A percentile compares a stretch with the other conserved stretches of the same genome.
phyloP scores from a whole-genome alignment of 2,797 vertebrate genomes.

The Danio jaintianensis region DNA sequence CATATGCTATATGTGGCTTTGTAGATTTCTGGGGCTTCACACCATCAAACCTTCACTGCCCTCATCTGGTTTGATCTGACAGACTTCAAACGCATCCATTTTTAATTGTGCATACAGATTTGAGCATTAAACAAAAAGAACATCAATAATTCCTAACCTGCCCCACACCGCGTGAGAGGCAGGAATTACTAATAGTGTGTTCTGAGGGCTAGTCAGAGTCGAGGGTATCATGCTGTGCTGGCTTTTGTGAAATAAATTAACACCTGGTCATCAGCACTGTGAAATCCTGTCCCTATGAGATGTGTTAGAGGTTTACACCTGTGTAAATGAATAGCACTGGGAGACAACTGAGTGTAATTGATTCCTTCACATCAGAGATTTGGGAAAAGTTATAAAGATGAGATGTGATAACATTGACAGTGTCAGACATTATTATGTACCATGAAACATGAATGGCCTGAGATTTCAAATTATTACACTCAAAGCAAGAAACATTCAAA shows the following conservation, averaged over 20 bases:
- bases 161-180: not conserved
- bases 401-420: not conserved
- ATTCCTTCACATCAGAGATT: slow-evolving; percentile 7
- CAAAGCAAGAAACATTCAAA: not conserved
- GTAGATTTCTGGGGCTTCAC: not conserved
- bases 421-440: not conserved
- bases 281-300: slow-evolving; percentile 18
- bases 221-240: slow-evolving; percentile 13
- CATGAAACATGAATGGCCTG: not conserved
- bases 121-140: slow-evolving; percentile 49
- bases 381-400: not conserved
- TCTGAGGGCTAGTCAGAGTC: slow-evolving; percentile 15
- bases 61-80: slow-evolving; percentile 27
- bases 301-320: slow-evolving; percentile 7
- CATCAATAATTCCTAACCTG: slow-evolving; percentile 28
- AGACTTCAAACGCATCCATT: slow-evolving; percentile 46
- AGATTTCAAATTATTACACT: not conserved
- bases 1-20: not conserved
- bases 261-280: slow-evolving; percentile 32
- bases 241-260: slow-evolving; percentile 50
- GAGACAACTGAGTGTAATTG: not conserved
- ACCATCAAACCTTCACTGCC: slow-evolving; percentile 18
- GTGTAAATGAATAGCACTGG: slow-evolving; percentile 20
- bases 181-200: slow-evolving; percentile 18
- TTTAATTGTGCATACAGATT: slow-evolving; percentile 35